Conservation (phyloP, 2,888 invertebrate species). For the Mellilla xanthometata region DNA sequence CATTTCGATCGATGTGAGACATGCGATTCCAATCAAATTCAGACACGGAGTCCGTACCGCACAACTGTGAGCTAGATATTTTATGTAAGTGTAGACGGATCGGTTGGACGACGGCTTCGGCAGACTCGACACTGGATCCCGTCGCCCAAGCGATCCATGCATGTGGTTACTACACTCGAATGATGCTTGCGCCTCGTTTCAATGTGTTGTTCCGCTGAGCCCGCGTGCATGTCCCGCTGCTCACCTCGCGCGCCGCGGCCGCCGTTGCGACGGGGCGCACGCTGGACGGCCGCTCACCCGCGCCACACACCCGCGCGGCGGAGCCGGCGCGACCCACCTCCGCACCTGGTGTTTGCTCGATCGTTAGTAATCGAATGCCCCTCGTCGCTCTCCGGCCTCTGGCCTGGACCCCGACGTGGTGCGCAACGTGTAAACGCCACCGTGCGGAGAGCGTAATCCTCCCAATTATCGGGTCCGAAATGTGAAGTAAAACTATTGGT, state of each 20-base stretch:
- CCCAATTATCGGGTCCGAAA: conserved; percentile 56
- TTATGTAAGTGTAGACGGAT: conserved; percentile 57
- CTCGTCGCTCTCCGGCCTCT: conserved; percentile 6
- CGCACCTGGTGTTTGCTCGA: conserved; percentile 47
- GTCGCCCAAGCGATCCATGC: conserved; percentile 58
- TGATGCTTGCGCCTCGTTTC: conserved; percentile 55
- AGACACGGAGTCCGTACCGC: conserved; percentile 65
- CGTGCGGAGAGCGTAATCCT: conserved; percentile 57
- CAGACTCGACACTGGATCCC: conserved; percentile 35
- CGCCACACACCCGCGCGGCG: conserved; percentile 76
- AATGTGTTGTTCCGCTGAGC: conserved; percentile 22
- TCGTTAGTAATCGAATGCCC: conserved; percentile 30
- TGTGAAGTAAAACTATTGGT: conserved; percentile 54
- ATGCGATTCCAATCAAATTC: conserved; percentile 55
- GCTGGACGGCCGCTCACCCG: conserved; percentile 52
- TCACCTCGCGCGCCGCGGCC: conserved; percentile 4
- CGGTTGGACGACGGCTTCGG: conserved; percentile 51
- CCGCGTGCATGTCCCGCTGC: conserved; percentile 1
- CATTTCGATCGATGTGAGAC: conserved; percentile 56
- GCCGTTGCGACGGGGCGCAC: conserved; percentile 53
- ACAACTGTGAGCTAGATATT: conserved; percentile 59
- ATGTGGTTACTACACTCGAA: conserved; percentile 66
- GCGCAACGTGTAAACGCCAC: conserved; percentile 35
- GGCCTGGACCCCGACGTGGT: conserved; percentile 7
- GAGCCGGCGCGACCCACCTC: conserved; percentile 74